Evolutionary conservation across 2,113 vertebrate genomes (phyloP), one percentile per base, ranked within the genome.

Genomic region (Pheucticus melanocephalus): DNA sequence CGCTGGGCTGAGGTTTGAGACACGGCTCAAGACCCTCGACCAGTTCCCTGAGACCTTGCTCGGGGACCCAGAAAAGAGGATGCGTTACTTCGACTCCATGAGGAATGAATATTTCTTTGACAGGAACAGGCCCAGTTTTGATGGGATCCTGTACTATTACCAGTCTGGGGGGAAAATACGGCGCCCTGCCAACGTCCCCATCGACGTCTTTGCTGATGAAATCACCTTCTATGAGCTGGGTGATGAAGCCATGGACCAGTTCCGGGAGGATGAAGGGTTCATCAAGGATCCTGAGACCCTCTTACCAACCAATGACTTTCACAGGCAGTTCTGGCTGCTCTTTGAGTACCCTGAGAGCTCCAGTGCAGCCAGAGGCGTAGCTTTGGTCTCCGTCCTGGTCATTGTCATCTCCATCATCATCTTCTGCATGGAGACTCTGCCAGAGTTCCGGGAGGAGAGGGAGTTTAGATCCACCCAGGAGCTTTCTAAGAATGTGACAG

Each of bases 51-150:
- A 99, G 15, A 99, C 99, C 12, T 97, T 99, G 25, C 97, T 99
- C 1, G 99, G 99, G 70, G 98, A 99, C 84, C 98, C 98, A 0
- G 97, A 97, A 8, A 99, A 99, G 97, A 98, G 99, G 96, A 98
- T 99, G 98, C 97, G 98, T 16, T 99, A 99, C 97, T 99, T 99
- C n/a, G 99, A 99, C 97, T 99, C 99, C 57, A 99, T 99, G 99
- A 99, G 99, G 91, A 99, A 99, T 1, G 99, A 99, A 18, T 99
- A 99, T 82, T 99, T 99, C 97, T 99, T 99, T 63, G 99, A 99
- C 68, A 97, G 99, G 70, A 99, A 99, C 95, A 97, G 99, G 73
- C 99, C 99, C 31, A 99, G 99, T 96, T 99, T 99, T 93, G 99
- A 99, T 59, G 99, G 99, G 24, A 99, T 99, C 88, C 97, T 99